A percentile compares a stretch with the other conserved stretches of the same genome.
Conservation (phyloP, 1,140 invertebrate genomes). For the Daktulosphaira vitifoliae region DNA sequence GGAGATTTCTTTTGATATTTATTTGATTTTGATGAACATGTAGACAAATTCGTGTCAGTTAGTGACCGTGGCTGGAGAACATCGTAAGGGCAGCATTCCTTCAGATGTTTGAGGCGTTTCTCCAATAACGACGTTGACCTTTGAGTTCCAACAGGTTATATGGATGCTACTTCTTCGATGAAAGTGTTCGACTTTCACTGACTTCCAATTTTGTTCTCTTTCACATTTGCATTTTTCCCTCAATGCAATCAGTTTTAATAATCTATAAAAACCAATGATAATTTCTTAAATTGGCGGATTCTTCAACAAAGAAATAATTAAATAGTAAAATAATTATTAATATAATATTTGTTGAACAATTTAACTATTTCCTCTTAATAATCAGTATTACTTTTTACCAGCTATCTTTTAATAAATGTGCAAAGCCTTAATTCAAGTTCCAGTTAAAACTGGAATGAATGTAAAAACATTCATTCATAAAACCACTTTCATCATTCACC, state of each 20-base stretch:
- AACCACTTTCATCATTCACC: conserved; percentile 30
- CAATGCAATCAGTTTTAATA: too few species aligned
- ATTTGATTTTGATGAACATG: conserved; percentile 9
- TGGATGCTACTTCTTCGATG: neutral
- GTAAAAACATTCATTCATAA: conserved; percentile 23
- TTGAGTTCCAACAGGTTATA: conserved; percentile 16
- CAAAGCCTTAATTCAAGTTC: too few species aligned
- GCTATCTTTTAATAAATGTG: too few species aligned
- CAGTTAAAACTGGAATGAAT: too few species aligned
- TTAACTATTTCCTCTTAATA: too few species aligned
- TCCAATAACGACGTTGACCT: conserved; percentile 30
- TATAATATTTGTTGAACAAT: too few species aligned
- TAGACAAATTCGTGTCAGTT: conserved; percentile 19
- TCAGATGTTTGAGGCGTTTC: conserved; percentile 7
- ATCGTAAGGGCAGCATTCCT: conserved; percentile 23
- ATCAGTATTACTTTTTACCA: too few species aligned
- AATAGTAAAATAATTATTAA: too few species aligned
- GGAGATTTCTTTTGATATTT: too few species aligned
- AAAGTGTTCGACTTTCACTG: conserved; percentile 27
- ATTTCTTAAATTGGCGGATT: too few species aligned
- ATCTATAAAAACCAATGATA: too few species aligned
- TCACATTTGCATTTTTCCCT: conserved; percentile 20
- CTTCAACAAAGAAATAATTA: too few species aligned
- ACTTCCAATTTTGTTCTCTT: conserved; percentile 29
- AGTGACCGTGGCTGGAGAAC: neutral